Conservation (phyloP, 2,113 vertebrate species). For the Psephotus haematonotus region DNA sequence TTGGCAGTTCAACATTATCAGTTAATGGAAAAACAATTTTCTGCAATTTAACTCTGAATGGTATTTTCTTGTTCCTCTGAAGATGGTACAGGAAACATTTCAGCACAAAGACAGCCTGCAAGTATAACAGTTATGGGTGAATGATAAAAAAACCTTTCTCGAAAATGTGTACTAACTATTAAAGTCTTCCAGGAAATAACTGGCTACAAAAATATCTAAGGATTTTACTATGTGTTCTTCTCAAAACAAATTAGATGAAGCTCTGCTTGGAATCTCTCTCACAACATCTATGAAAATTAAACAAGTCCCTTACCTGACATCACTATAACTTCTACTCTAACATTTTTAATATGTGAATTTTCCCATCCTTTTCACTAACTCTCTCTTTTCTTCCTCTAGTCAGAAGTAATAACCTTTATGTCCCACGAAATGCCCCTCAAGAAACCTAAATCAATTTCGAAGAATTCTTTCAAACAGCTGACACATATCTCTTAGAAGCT, state of each 20-base stretch:
- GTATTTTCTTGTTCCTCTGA: background rate
- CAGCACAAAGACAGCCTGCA: background rate
- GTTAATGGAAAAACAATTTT: constrained; percentile 33
- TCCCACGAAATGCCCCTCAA: background rate
- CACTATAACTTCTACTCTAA: background rate
- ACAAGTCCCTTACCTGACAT: background rate
- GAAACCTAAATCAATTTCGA: background rate
- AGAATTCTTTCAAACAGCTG: background rate
- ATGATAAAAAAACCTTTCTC: background rate
- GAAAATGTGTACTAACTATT: background rate
- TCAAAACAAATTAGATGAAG: background rate
- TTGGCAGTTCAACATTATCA: background rate
- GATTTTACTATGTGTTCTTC: background rate
- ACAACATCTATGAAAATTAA: background rate
- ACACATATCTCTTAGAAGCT: background rate
- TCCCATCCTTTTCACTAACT: background rate
- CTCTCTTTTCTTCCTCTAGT: background rate
- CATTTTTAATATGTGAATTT: background rate
- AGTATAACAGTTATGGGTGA: background rate
- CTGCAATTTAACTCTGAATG: background rate
- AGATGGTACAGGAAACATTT: background rate
- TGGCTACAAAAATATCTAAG: background rate
- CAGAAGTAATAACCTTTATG: background rate
- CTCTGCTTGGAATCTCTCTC: background rate
- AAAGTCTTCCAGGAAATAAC: background rate